phyloP scores from a whole-genome alignment of 2,888 invertebrate genomes.

The Melinaea menophilus region DNA sequence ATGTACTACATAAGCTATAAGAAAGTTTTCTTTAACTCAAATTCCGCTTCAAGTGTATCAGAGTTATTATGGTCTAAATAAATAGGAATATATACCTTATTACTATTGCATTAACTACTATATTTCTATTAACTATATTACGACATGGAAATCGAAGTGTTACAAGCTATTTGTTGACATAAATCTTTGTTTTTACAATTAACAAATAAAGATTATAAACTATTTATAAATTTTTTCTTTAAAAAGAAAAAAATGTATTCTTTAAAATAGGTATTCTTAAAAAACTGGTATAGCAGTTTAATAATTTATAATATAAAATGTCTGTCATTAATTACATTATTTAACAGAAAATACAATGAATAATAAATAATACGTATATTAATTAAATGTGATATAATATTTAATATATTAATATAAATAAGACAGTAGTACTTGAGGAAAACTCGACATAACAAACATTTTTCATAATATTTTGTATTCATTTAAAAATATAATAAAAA shows the following conservation, averaged over 20 bases:
- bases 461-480: conserved; percentile 11
- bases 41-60: conserved; percentile 31
- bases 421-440: background rate
- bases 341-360: no score
- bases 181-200: conserved; percentile 9
- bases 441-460: background rate
- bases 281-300: no score
- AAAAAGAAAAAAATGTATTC: no score
- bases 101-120: background rate
- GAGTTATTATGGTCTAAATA: conserved; percentile 28
- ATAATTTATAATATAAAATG: no score
- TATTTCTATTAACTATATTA: background rate
- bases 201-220: background rate
- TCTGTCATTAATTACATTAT: no score
- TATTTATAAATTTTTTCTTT: no score
- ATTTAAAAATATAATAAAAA: conserved; percentile 25
- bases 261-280: no score
- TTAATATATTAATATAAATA: no score
- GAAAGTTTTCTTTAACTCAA: conserved; percentile 14
- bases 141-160: conserved; percentile 23
- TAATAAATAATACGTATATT: no score
- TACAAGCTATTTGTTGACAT: conserved; percentile 17
- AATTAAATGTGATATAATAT: no score
- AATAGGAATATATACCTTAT: conserved; percentile 11
- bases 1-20: background rate